Evolutionary conservation across 2,113 vertebrate species (phyloP), one percentile per base, ranked within the genome.

Genomic region (Eulemur macaco): DNA sequence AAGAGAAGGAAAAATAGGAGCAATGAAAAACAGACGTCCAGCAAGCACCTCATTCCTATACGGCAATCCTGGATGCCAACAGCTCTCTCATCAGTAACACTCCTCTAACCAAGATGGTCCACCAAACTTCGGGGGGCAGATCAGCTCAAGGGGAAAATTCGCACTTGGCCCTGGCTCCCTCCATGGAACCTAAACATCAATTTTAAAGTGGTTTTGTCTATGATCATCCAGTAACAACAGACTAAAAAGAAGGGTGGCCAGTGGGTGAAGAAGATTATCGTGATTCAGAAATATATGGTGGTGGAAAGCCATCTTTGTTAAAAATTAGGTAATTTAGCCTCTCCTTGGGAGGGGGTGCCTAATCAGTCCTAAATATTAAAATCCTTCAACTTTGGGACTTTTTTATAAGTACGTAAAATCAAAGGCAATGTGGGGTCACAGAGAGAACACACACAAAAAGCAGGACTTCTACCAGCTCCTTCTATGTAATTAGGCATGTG

Each of bases 1-100:
- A 95, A 58, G 50, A 78, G 47, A 8, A 89, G 20, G 17, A 66
- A 81, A 92, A 88, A 73, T 0, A 50, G 64, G 7, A 94, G 71
- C 60, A 45, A 29, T 17, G 54, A 34, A 73, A 88, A 94, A 91
- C 0, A 92, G 54, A 87, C 31, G 50, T 89, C 29, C 1, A 88
- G 85, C 63, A 97, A 97, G 97, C 4, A 96, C 77, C 50, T 89
- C 94, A 66, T 84, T 96, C 91, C 63, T 56, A 63, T 86, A 31
- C 90, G 86, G 74, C 97, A 97, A 92, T 89, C 92, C 81, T 5
- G 94, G 88, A 73, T 94, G 91, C 89, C 91, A 94, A 86, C 1
- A 93, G 91, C 76, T 95, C 92, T 76, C 82, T 91, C 94, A 92
- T 94, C 93, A 97, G 88, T 89, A 96, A 97, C 82, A 88, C 84